A percentile compares a stretch with the other conserved stretches of the same genome.
These are phyloP conservation scores for Tursiops truncatus DNA, from an alignment of 2,113 vertebrate species.

Conservation along the genomic window DNA sequence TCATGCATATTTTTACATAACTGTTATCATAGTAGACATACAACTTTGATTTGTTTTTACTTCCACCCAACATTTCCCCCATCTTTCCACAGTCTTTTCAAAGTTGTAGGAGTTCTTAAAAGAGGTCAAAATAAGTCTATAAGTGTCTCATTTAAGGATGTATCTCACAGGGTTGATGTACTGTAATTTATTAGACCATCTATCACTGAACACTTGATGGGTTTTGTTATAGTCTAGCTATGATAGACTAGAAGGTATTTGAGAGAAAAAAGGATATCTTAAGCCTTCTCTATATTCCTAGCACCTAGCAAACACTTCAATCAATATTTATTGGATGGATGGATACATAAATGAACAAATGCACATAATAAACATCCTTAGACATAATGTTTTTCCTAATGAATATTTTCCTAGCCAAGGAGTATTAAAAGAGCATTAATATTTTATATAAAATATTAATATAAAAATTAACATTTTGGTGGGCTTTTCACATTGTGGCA, in stretches of 20 bases:
- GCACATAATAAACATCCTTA: not conserved
- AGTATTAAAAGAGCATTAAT: not conserved
- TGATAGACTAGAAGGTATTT: not conserved
- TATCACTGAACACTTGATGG: not conserved
- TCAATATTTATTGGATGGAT: not conserved
- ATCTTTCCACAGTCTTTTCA: not conserved
- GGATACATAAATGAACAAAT: not conserved
- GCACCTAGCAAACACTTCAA: not conserved
- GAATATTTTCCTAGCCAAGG: slow-evolving; percentile 14
- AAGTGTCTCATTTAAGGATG: not conserved
- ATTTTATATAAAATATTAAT: not conserved
- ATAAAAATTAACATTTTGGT: not conserved
- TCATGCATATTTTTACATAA: slow-evolving; percentile 14
- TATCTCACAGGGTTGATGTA: not conserved
- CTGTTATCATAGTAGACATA: not conserved
- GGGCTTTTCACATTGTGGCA: not conserved
- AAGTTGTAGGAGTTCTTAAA: not conserved
- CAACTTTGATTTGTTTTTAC: slow-evolving; percentile 22
- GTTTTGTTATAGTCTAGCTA: not conserved
- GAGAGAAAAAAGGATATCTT: not conserved
- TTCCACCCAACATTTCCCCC: not conserved
- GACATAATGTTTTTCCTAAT: not conserved
- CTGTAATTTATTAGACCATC: not conserved
- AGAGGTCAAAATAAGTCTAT: not conserved
- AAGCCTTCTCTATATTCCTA: not conserved